phyloP scores from a whole-genome alignment of 2,113 vertebrate genomes.

The Eolophus roseicapilla region DNA sequence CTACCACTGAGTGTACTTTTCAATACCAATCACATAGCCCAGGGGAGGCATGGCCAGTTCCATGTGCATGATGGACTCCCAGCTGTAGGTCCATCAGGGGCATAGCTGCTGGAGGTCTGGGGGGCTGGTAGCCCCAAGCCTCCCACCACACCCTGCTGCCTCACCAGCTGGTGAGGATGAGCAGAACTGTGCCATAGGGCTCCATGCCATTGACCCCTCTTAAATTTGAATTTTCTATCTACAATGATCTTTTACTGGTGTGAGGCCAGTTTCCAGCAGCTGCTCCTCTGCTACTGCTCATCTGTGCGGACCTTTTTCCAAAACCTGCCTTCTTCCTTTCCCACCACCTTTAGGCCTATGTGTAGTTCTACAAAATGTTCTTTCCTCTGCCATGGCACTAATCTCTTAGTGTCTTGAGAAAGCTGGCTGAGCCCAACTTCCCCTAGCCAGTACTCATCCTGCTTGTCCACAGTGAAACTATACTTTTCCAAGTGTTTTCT shows the following conservation, averaged over 20 bases:
- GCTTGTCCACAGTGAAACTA: not conserved
- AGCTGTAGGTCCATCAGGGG: not conserved
- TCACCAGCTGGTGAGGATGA: not conserved
- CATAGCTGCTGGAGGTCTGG: not conserved
- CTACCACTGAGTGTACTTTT: not conserved
- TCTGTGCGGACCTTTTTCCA: not conserved
- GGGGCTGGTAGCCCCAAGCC: not conserved
- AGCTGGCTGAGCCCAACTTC: not conserved
- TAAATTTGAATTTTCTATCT: not conserved
- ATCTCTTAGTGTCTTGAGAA: not conserved
- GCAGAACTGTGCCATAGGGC: not conserved
- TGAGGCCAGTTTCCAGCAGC: not conserved
- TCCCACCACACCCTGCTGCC: not conserved
- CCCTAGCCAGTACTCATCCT: not conserved
- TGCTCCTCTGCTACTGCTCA: not conserved
- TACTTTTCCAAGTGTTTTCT: not conserved
- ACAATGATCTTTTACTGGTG: not conserved
- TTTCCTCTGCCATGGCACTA: not conserved
- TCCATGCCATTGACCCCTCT: not conserved
- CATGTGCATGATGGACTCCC: accelerated
- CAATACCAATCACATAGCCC: not conserved
- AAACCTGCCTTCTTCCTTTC: not conserved
- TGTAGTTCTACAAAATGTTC: not conserved
- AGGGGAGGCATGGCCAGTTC: accelerated
- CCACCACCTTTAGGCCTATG: not conserved